Base-by-base conservation (phyloP, 2,888 invertebrate genomes). In the Allophyes oxyacanthae region DNA sequence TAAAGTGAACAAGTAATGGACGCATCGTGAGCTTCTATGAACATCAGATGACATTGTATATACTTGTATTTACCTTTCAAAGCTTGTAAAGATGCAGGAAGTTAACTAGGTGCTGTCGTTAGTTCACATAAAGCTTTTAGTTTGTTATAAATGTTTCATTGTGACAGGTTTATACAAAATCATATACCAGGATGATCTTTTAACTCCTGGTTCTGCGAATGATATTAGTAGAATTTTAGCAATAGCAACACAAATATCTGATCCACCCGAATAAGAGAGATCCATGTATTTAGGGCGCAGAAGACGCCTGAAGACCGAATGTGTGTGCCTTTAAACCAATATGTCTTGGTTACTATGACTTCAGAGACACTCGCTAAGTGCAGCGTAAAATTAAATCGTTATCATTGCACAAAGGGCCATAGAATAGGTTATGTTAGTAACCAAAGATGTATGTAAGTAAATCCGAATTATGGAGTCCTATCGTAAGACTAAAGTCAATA, bases 1-100 rank as follows among this genome's bases (percentile, higher is more conserved):
- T 72, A 73, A 65, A 72, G 44, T 54, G 49, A 48, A 63, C 64
- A 55, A 54, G 44, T 64, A 52, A 74, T 65, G 57, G 51, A 51
- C 40, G 43, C 56, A 54, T 56, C 59, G 43, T 51, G 49, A 49
- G 44, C 49, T 66, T 45, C 34, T 53, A 70, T 45, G 33, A 42
- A 38, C 15, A 66, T 42, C 45, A 33, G 10, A 53, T 46, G 46
- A 53, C 55, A 51, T 28, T 42, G n/a, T n/a, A 38, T 41, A 62
- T 20, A 50, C 38, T 25, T 45, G 26, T 37, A 45, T 52, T 46
- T 52, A 58, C 46, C 32, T 58, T 54, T 61, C 53, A 55, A 40
- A 48, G 28, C 11, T 6, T 8, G 32, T 20, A 50, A 43, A 8
- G 3, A 28, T 50, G 20, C 37, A 51, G 28, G 28, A 51, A 69